A percentile compares a stretch with the other conserved stretches of the same genome.
Conservation (phyloP, 2,888 invertebrate genomes). For the Cetonia aurata region DNA sequence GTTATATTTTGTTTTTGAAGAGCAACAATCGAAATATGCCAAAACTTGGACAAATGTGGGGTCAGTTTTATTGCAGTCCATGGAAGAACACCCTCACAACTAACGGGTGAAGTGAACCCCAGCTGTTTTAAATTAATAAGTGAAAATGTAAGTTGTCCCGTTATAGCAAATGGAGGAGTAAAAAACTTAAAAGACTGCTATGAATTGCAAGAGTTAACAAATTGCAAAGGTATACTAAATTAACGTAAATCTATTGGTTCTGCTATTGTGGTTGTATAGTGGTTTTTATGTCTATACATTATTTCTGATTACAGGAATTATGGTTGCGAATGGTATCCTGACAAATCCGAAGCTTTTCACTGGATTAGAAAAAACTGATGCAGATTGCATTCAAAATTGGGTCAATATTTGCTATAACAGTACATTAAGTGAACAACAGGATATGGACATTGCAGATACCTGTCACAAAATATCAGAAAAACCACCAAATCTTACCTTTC, state of each 20-base stretch:
- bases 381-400: slow-evolving; percentile 87
- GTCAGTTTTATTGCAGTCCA: slow-evolving; percentile 91
- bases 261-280: neutral
- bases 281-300: neutral
- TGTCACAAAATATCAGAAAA: slow-evolving; percentile 64
- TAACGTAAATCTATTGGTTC: neutral
- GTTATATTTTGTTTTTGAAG: slow-evolving; percentile 56
- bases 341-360: slow-evolving; percentile 92
- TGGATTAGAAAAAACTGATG: slow-evolving; percentile 78
- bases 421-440: slow-evolving; percentile 59
- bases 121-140: slow-evolving; percentile 80
- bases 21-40: slow-evolving; percentile 84
- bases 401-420: slow-evolving; percentile 74
- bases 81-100: slow-evolving; percentile 88
- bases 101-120: slow-evolving; percentile 79
- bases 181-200: slow-evolving; percentile 80
- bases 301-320: slow-evolving; percentile 72
- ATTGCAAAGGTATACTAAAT: slow-evolving; percentile 74
- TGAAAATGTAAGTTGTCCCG: slow-evolving; percentile 80
- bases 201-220: slow-evolving; percentile 74
- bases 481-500: slow-evolving; percentile 77
- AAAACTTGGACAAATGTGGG: slow-evolving; percentile 86
- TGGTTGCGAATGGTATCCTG: slow-evolving; percentile 92
- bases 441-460: slow-evolving; percentile 39
- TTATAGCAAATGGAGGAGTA: slow-evolving; percentile 94